Conservation (phyloP, 2,888 invertebrate species). For the Rosalia funebris region DNA sequence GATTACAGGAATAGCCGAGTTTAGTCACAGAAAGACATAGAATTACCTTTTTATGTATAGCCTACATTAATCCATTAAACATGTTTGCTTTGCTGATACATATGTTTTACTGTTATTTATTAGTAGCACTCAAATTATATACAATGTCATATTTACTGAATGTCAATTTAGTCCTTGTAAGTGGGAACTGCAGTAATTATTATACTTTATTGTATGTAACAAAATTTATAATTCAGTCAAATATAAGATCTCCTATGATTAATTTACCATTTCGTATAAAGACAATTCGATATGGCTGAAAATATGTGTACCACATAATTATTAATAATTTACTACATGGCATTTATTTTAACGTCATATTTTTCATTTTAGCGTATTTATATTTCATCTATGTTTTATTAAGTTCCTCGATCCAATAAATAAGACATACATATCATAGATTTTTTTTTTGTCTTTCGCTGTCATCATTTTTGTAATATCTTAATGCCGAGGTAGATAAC, state of each 20-base stretch:
- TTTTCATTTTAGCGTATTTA: not conserved
- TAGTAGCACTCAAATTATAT: not conserved
- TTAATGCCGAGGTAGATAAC: no score
- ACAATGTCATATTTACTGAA: not conserved
- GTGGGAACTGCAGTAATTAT: not conserved
- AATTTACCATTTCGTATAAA: not conserved
- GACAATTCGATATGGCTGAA: not conserved
- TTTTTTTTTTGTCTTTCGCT: no score
- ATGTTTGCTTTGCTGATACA: slow-evolving; percentile 14
- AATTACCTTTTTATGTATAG: slow-evolving; percentile 13
- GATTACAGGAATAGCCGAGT: not conserved
- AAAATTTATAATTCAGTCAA: slow-evolving; percentile 14
- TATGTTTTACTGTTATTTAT: not conserved
- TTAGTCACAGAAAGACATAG: not conserved
- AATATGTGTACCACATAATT: not conserved
- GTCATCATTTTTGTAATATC: no score
- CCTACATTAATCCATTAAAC: slow-evolving; percentile 17
- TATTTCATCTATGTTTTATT: not conserved
- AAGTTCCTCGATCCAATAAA: not conserved
- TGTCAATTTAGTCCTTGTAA: not conserved
- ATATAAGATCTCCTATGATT: not conserved
- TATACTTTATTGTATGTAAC: not conserved
- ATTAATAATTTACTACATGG: not conserved
- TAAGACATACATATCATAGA: no score
- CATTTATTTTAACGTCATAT: not conserved